phyloP scores from a whole-genome alignment of 1,140 invertebrate species.

The Stegodyphus dumicola region DNA sequence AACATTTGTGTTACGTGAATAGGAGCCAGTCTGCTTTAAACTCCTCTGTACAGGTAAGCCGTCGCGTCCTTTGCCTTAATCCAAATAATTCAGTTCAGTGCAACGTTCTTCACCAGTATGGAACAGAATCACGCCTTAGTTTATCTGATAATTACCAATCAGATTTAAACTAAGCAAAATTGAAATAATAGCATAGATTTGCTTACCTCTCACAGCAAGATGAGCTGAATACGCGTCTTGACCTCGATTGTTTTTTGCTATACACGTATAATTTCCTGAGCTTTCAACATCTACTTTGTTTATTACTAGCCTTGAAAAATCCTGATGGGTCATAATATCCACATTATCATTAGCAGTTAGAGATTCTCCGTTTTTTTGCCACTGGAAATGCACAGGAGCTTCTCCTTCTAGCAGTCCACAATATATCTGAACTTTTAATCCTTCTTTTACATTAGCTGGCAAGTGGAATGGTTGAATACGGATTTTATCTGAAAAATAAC shows the following conservation, averaged over 20 bases:
- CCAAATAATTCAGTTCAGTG: too few relatives aligned
- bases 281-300: constrained; percentile 66
- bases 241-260: constrained; percentile 70
- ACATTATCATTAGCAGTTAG: constrained; percentile 8
- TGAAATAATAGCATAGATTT: not conserved
- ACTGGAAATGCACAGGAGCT: constrained; percentile 20
- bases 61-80: too few relatives aligned
- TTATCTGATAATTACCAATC: too few relatives aligned
- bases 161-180: not conserved
- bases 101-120: too few relatives aligned
- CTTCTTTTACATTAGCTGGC: constrained; percentile 42
- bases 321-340: constrained; percentile 22
- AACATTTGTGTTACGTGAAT: too few relatives aligned
- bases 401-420: constrained; percentile 24
- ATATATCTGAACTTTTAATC: constrained; percentile 31
- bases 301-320: constrained; percentile 66
- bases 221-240: constrained; percentile 54
- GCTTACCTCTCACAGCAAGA: constrained; percentile 62
- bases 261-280: constrained; percentile 76
- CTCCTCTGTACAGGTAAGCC: too few relatives aligned
- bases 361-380: constrained; percentile 37
- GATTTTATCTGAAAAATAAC: constrained; percentile 18
- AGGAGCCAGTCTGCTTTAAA: too few relatives aligned
- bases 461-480: constrained; percentile 57
- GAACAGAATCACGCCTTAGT: too few relatives aligned